These are phyloP conservation scores for Echinops telfairi DNA, from an alignment of 2,113 vertebrate genomes.

Conservation along the genomic window DNA sequence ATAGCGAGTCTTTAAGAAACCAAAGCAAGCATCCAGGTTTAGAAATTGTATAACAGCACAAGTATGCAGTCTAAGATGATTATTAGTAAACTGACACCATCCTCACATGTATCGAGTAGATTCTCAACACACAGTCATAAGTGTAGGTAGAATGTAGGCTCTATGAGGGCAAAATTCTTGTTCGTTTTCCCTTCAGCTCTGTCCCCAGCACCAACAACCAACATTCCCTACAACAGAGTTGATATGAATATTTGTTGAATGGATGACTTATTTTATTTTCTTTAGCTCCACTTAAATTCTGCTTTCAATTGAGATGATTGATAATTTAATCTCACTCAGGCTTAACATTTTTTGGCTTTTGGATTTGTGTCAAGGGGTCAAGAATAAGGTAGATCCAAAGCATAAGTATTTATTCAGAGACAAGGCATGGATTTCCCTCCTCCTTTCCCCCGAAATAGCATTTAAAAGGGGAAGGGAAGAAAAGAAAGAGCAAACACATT, in stretches of 20 bases:
- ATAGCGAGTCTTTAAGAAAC: neutral
- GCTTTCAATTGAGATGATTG: neutral
- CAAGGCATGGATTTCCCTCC: neutral
- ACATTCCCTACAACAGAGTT: neutral
- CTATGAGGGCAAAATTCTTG: neutral
- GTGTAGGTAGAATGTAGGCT: neutral
- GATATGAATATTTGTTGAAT: neutral
- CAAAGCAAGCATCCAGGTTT: neutral
- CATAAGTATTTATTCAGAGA: neutral
- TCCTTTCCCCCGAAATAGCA: neutral
- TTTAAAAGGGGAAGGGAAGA: neutral
- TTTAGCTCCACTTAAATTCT: neutral
- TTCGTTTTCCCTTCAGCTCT: neutral
- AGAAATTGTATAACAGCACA: neutral
- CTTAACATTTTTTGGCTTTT: neutral
- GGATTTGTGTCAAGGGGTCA: neutral
- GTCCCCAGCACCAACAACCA: neutral
- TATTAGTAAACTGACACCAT: neutral
- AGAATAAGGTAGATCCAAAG: neutral
- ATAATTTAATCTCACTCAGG: neutral
- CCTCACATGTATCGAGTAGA: neutral
- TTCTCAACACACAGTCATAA: neutral
- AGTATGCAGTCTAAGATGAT: neutral
- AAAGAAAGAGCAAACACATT: neutral
- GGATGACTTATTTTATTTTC: neutral